Percentiles rank a stretch among this genome's conserved stretches.
Evolutionary conservation across 2,113 vertebrate species (phyloP).

Genomic region (Numenius arquata): DNA sequence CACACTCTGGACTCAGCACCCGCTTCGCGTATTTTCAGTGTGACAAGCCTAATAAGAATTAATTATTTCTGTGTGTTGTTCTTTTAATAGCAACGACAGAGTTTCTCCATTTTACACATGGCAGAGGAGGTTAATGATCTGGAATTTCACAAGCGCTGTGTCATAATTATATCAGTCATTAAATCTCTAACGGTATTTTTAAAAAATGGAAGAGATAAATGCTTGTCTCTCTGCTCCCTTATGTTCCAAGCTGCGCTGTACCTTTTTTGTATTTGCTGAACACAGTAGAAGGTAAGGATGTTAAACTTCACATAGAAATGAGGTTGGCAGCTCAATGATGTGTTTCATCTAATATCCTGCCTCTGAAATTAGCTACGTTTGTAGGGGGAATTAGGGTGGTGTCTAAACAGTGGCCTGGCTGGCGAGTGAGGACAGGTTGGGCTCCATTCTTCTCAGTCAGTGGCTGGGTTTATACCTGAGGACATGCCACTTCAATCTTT

Average conservation of each 20-base stretch:
- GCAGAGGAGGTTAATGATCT: background rate
- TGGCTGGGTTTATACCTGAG: background rate
- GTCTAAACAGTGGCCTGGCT: background rate
- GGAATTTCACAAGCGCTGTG: background rate
- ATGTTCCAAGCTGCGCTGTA: background rate
- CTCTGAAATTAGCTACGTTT: background rate
- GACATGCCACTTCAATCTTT: background rate
- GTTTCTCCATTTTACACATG: background rate
- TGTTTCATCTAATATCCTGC: too few species aligned
- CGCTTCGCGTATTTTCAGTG: background rate
- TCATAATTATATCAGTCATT: constrained; percentile 16
- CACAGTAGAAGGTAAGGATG: background rate
- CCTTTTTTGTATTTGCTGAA: background rate
- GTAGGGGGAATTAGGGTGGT: background rate
- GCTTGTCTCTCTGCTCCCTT: accelerated
- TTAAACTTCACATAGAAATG: background rate
- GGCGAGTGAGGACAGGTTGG: accelerated
- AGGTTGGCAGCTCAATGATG: background rate
- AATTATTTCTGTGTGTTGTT: background rate
- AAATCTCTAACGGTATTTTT: background rate
- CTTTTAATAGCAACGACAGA: background rate
- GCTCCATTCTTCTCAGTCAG: background rate
- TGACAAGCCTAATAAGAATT: background rate
- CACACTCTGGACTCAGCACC: background rate
- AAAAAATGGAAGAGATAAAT: background rate